phyloP scores from a whole-genome alignment of 2,797 vertebrate species.

The Neosalanx taihuensis region DNA sequence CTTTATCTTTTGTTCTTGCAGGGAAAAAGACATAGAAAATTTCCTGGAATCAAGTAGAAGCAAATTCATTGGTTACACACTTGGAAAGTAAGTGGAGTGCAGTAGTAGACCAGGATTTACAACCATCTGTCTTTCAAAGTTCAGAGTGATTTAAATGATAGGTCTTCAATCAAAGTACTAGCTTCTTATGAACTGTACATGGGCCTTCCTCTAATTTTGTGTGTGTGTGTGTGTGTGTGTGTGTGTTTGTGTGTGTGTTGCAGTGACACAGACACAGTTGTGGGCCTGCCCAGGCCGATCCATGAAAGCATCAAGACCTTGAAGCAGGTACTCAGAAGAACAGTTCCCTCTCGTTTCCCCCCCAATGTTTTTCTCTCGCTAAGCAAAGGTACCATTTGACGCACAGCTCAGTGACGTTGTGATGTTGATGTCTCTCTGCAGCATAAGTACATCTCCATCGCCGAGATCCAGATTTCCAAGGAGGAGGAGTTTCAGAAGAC shows the following conservation, averaged over 20 bases:
- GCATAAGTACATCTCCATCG: slow-evolving; percentile 96
- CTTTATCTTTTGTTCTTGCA: slow-evolving; percentile 51
- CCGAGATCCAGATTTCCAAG: slow-evolving; percentile 90
- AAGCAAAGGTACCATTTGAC: no score
- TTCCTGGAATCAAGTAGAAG: slow-evolving; percentile 97
- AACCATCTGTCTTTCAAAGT: background rate
- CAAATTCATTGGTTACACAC: slow-evolving; percentile 97
- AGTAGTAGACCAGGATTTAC: no score
- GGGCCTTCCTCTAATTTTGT: background rate
- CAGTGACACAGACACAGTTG: slow-evolving; percentile 95
- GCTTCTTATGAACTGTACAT: background rate
- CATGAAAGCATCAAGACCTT: slow-evolving; percentile 97
- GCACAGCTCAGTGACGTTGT: background rate
- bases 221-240: slow-evolving; percentile 16
- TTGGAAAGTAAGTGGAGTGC: slow-evolving; percentile 82
- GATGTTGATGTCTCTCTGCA: slow-evolving; percentile 45
- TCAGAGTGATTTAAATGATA: background rate
- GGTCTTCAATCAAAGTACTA: background rate
- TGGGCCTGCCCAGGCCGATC: slow-evolving; percentile 94
- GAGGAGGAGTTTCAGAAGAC: slow-evolving; percentile 95
- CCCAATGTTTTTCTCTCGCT: no score
- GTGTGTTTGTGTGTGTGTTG: slow-evolving; percentile 21
- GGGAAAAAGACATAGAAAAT: slow-evolving; percentile 98
- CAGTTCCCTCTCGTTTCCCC: background rate
- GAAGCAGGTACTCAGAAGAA: slow-evolving; percentile 83